These are phyloP conservation scores for Anagrus nilaparvatae DNA, from an alignment of 1,140 invertebrate species.

Conservation along the genomic window DNA sequence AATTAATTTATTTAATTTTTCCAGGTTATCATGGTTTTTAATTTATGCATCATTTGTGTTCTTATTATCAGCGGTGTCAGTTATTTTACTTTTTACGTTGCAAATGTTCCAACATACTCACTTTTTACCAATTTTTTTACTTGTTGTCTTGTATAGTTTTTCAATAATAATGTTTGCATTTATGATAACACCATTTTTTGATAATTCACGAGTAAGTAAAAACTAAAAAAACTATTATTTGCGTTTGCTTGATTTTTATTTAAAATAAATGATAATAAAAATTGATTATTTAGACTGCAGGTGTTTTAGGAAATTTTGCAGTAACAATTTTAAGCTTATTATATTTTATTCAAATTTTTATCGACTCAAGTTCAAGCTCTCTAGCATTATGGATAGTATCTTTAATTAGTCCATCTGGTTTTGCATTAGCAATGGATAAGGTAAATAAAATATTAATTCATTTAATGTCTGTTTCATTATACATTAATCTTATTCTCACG, in stretches of 20 bases:
- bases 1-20: constrained; percentile 23
- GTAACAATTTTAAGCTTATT: constrained; percentile 66
- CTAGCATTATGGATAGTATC: constrained; percentile 65
- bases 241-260: background rate
- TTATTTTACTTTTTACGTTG: constrained; percentile 57
- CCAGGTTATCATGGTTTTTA: constrained; percentile 74
- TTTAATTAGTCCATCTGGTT: constrained; percentile 70
- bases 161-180: constrained; percentile 76
- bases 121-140: constrained; percentile 65
- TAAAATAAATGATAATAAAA: constrained; percentile 3
- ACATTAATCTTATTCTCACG: too few relatives aligned
- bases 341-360: constrained; percentile 70
- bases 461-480: too few relatives aligned
- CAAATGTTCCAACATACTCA: constrained; percentile 71
- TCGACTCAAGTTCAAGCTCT: constrained; percentile 53
- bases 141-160: constrained; percentile 69
- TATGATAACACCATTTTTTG: constrained; percentile 77
- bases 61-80: constrained; percentile 57
- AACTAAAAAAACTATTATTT: background rate
- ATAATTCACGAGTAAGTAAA: constrained; percentile 62
- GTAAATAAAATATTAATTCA: too few relatives aligned
- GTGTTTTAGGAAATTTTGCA: constrained; percentile 65
- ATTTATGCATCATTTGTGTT: constrained; percentile 66
- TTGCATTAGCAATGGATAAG: constrained; percentile 75
- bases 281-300: constrained; percentile 53